Evolutionary conservation across 2,113 vertebrate species (phyloP).

Genomic region (Neotoma lepida): DNA sequence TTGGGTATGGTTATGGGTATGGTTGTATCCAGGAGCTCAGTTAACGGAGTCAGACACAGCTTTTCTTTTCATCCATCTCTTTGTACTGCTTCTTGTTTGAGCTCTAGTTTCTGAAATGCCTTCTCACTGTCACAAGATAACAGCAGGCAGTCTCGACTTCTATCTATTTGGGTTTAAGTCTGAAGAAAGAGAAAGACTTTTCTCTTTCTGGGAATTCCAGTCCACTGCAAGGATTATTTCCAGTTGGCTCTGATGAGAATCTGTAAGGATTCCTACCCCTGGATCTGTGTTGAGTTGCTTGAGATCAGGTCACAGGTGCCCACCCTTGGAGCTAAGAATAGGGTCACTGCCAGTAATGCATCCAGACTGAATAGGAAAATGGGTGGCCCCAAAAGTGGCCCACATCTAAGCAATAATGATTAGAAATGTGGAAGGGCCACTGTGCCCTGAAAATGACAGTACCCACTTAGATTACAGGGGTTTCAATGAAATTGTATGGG

Average conservation of each 20-base stretch:
- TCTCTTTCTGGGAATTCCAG: slow-evolving; percentile 2
- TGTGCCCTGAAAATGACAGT: neutral
- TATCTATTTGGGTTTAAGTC: neutral
- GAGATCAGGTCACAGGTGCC: neutral
- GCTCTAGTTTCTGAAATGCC: slow-evolving; percentile 21
- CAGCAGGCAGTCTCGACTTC: neutral
- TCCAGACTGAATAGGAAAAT: neutral
- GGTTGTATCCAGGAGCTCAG: neutral
- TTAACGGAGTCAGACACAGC: neutral
- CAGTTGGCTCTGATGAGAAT: neutral
- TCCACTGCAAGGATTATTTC: neutral
- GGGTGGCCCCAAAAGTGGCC: neutral
- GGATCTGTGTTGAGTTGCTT: neutral
- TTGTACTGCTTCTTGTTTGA: neutral
- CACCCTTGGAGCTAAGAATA: neutral
- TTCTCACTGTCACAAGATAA: neutral
- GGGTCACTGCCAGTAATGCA: neutral
- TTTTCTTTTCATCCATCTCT: slow-evolving; percentile 6
- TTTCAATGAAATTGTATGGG: neutral
- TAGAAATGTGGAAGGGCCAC: neutral
- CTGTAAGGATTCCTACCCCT: neutral
- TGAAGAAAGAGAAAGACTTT: neutral
- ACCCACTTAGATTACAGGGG: neutral
- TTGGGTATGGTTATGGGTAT: neutral
- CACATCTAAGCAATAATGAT: neutral